phyloP scores from a whole-genome alignment of 2,113 vertebrate species.

The Archilochus colubris region DNA sequence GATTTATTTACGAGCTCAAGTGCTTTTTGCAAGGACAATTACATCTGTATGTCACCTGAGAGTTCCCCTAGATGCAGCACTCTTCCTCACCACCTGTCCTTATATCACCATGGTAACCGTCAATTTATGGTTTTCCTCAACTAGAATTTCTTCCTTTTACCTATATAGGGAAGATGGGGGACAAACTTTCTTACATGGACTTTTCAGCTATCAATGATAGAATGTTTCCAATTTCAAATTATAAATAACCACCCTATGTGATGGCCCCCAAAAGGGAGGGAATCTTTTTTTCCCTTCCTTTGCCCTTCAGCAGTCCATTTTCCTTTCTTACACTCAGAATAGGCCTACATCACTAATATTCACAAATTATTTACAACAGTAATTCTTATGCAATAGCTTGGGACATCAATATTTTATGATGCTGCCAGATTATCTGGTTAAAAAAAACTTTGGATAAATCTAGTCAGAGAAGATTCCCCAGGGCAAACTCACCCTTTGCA shows the following conservation, averaged over 20 bases:
- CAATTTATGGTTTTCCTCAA: neutral
- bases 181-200: slow-evolving; percentile 23
- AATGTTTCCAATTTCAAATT: slow-evolving; percentile 62
- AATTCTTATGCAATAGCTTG: slow-evolving; percentile 76
- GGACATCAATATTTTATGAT: slow-evolving; percentile 76
- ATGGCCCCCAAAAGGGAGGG: slow-evolving; percentile 26
- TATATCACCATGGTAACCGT: neutral
- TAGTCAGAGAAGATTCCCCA: slow-evolving; percentile 57
- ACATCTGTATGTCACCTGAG: neutral
- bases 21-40: neutral
- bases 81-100: neutral
- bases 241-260: slow-evolving; percentile 47
- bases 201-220: slow-evolving; percentile 57
- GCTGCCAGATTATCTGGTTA: slow-evolving; percentile 77
- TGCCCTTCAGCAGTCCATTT: slow-evolving; percentile 56
- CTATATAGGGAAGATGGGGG: slow-evolving; percentile 19
- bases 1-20: neutral
- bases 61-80: neutral
- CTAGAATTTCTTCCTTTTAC: slow-evolving; percentile 7
- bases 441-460: slow-evolving; percentile 76
- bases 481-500: slow-evolving; percentile 46
- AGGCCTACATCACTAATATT: slow-evolving; percentile 72
- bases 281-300: slow-evolving; percentile 48
- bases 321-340: slow-evolving; percentile 49
- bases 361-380: slow-evolving; percentile 80